Percentiles rank a stretch among this genome's conserved stretches.
Conservation (phyloP, 2,888 invertebrate species). For the Morpho achilles region DNA sequence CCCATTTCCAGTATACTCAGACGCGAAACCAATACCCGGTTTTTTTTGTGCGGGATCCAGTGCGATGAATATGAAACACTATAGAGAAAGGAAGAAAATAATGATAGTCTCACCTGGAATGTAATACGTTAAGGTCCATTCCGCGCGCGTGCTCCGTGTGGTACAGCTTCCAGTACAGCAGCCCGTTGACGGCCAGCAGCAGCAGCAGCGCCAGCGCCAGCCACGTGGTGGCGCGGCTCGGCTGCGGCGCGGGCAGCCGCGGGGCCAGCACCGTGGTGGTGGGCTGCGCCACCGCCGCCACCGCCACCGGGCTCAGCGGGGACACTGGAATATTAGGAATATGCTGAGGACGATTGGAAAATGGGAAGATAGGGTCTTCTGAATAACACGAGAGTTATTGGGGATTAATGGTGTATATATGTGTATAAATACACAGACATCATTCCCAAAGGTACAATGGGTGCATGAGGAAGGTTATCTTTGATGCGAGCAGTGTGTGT, state of each 20-base stretch:
- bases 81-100: not conserved
- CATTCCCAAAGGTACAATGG: too few relatives aligned
- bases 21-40: too few relatives aligned
- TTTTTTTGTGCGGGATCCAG: too few relatives aligned
- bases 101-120: conserved; percentile 15
- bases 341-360: too few relatives aligned
- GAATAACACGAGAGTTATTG: too few relatives aligned
- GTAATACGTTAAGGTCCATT: conserved; percentile 15
- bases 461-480: too few relatives aligned
- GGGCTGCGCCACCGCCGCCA: conserved; percentile 10
- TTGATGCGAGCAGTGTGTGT: too few relatives aligned
- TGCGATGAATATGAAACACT: too few relatives aligned
- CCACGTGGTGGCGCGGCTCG: conserved; percentile 32
- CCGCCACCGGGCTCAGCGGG: conserved; percentile 14
- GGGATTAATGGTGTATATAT: too few relatives aligned
- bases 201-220: conserved; percentile 81
- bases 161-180: conserved; percentile 92
- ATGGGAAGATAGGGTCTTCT: too few relatives aligned
- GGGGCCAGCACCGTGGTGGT: conserved; percentile 8
- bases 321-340: conserved; percentile 2
- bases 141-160: conserved; percentile 76
- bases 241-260: conserved; percentile 12
- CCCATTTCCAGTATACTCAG: too few relatives aligned
- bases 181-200: conserved; percentile 80
- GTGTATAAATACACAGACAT: too few relatives aligned